Percentiles rank a stretch among this genome's conserved stretches.
phyloP scores from a whole-genome alignment of 2,797 vertebrate genomes.

The Nannoperca obscura region DNA sequence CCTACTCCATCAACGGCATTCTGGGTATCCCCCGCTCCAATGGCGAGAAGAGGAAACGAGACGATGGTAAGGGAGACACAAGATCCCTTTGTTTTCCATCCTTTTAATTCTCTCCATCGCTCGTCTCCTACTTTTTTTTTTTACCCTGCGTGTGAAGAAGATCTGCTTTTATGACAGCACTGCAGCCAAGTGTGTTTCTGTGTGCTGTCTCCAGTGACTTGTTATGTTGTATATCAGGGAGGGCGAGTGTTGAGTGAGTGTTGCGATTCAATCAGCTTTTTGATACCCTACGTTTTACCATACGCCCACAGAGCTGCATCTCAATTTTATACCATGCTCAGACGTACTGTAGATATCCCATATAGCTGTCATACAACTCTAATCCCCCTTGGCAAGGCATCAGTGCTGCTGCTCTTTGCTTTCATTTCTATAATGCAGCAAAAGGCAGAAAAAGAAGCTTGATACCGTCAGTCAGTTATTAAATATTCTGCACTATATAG shows the following conservation, averaged over 20 bases:
- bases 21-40: conserved; percentile 99
- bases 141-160: conserved; percentile 71
- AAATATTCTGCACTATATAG: conserved; percentile 5
- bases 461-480: conserved; percentile 36
- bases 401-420: conserved; percentile 46
- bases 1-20: conserved; percentile 99
- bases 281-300: conserved; percentile 74
- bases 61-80: conserved; percentile 92
- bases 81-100: conserved; percentile 57
- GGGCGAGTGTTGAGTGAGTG: conserved; percentile 73
- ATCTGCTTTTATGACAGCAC: conserved; percentile 82
- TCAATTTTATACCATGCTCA: conserved; percentile 78
- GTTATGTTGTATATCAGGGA: conserved; percentile 82
- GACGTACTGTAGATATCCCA: conserved; percentile 74
- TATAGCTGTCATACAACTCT: conserved; percentile 79
- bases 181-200: conserved; percentile 76
- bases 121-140: conserved; percentile 74
- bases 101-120: conserved; percentile 74
- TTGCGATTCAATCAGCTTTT: conserved; percentile 82
- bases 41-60: conserved; percentile 99
- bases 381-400: conserved; percentile 73
- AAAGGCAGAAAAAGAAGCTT: conserved; percentile 42
- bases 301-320: conserved; percentile 76
- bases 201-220: conserved; percentile 84
- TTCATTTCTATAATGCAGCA: conserved; percentile 48